Conservation (phyloP, 2,113 vertebrate species). For the Crotophaga sulcirostris region DNA sequence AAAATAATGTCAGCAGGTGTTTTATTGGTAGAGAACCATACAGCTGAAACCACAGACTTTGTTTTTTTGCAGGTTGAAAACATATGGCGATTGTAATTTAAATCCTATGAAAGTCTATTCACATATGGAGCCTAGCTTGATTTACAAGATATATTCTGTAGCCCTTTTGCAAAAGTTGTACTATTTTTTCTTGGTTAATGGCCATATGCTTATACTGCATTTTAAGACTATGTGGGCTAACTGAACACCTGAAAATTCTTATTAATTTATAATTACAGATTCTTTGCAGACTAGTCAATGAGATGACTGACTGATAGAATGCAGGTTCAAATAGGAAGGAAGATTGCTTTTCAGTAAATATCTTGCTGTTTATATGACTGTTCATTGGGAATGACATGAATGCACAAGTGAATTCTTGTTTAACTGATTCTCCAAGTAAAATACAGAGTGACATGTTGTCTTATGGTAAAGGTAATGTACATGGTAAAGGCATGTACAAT, state of each 20-base stretch:
- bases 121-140: neutral
- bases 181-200: conserved; percentile 37
- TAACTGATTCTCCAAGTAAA: neutral
- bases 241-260: conserved; percentile 25
- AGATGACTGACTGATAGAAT: neutral
- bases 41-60: neutral
- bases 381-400: neutral
- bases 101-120: neutral
- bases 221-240: neutral
- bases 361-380: neutral
- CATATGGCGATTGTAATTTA: neutral
- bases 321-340: neutral
- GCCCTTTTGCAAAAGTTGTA: neutral
- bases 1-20: neutral
- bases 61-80: neutral
- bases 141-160: neutral
- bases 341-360: neutral
- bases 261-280: conserved; percentile 25
- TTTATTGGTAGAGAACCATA: neutral
- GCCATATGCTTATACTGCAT: neutral
- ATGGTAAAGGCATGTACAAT: neutral
- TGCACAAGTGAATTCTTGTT: neutral
- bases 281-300: conserved; percentile 12
- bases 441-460: neutral
- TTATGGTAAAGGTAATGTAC: no score